Conservation (phyloP, 2,797 vertebrate genomes). For the Anguilla pacifica region DNA sequence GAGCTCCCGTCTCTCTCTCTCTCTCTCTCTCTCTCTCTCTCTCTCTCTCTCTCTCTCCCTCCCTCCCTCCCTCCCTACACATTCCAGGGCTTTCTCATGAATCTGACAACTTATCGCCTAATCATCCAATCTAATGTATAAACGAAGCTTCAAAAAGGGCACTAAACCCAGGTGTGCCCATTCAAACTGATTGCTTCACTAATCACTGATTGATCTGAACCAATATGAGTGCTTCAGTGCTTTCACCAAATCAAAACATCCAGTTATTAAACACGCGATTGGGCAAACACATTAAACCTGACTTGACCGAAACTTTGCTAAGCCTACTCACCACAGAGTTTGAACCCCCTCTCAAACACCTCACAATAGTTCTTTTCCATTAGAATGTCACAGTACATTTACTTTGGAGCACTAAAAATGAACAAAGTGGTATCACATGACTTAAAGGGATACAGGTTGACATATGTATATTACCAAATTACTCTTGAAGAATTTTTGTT, state of each 20-base stretch:
- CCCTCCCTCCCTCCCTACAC: not conserved
- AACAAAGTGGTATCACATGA: not conserved
- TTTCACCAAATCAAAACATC: constrained; percentile 26
- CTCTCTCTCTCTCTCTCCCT: not conserved
- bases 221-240: constrained; percentile 7
- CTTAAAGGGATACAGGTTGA: not conserved
- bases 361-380: not conserved
- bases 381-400: not conserved
- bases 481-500: too few species aligned
- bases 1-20: too few species aligned
- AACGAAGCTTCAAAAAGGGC: not conserved
- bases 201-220: constrained; percentile 39
- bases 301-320: not conserved
- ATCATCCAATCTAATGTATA: constrained; percentile 1
- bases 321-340: constrained; percentile 15
- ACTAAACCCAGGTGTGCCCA: not conserved
- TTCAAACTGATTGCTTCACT: constrained; percentile 34
- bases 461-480: not conserved
- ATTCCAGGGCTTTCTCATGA: constrained; percentile 8
- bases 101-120: not conserved
- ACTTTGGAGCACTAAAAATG: not conserved
- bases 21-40: too few species aligned
- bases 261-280: constrained; percentile 12
- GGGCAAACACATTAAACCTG: not conserved
- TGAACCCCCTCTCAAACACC: not conserved